These are phyloP conservation scores for Anthophora plumipes DNA, from an alignment of 2,888 invertebrate genomes.

Conservation along the genomic window DNA sequence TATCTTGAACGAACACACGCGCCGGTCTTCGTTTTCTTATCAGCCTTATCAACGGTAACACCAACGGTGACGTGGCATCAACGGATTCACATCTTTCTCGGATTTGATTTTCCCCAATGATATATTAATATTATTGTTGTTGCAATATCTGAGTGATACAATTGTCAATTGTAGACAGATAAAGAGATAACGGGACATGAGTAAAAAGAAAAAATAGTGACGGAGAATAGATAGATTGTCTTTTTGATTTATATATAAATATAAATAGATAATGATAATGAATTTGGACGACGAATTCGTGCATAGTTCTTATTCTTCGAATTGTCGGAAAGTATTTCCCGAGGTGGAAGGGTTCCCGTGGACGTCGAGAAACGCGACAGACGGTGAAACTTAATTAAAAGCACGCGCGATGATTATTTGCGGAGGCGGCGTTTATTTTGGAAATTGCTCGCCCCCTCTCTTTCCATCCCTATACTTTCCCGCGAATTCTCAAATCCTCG, in stretches of 20 bases:
- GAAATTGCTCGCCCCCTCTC: slow-evolving; percentile 79
- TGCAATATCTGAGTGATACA: too few species aligned
- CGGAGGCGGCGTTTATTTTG: slow-evolving; percentile 82
- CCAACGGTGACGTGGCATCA: slow-evolving; percentile 57
- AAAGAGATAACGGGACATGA: too few species aligned
- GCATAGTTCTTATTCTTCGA: slow-evolving; percentile 37
- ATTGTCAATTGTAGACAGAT: too few species aligned
- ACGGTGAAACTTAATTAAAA: slow-evolving; percentile 84
- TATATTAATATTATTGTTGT: neutral
- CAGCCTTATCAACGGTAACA: slow-evolving; percentile 45
- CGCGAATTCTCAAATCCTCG: slow-evolving; percentile 44
- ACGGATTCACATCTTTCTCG: neutral
- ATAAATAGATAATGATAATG: too few species aligned
- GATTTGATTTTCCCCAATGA: neutral
- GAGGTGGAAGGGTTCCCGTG: slow-evolving; percentile 64
- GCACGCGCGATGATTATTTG: slow-evolving; percentile 84
- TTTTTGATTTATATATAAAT: too few species aligned
- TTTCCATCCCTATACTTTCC: slow-evolving; percentile 61
- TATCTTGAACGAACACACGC: slow-evolving; percentile 60
- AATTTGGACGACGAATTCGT: neutral
- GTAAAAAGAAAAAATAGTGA: too few species aligned
- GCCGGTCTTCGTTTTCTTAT: slow-evolving; percentile 58
- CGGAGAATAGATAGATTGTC: too few species aligned
- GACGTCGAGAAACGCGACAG: slow-evolving; percentile 69
- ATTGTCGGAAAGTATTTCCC: slow-evolving; percentile 73